Base-by-base conservation (phyloP, 1,140 invertebrate species). In the Drosophila albomicans region DNA sequence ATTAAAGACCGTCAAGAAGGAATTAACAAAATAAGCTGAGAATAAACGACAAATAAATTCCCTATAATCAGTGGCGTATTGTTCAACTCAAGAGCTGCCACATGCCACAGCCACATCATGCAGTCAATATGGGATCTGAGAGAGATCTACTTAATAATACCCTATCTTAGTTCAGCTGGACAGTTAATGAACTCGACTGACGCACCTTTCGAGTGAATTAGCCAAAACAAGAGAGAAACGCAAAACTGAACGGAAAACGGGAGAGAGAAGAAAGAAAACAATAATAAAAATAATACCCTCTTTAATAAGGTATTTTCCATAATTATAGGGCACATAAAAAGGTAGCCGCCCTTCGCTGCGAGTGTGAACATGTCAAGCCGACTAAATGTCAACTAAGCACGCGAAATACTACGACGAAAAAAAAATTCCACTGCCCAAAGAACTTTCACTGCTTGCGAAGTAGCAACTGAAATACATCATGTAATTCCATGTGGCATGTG, bases 381-480 rank as follows among this genome's bases (percentile, higher is more conserved):
- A 62, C 81, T 89, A 86, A 89, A 89, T 90, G 85, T 89, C 85
- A 89, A 85, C 86, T 79, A 59, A 79, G 32, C 85, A 89, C 85
- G 85, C 85, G 75, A 89, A 57, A 41, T 41, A 57, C 7, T 1
- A 10, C 11, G 5, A 28, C 20, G 49, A n/a, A 20, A 51, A 20
- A 20, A 51, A 30, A 89, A 89, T 89, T 89, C 78, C 78, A 41
- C 41, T 65, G 69, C 63, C 35, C 35, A 38, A 38, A 79, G 54
- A 67, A 90, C 85, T 89, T 89, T 89, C 81, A 79, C 86, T 89
- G 78, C 28, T 49, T 70, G 58, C 73, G 58, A 66, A 56, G 80
- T 87, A 49, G 63, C 65, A 61, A 68, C 62, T 79, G 58, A 89
- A 89, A 89, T 52, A 41, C 62, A 25, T 16, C 25, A 20, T 45